A percentile compares a stretch with the other conserved stretches of the same genome.
Evolutionary conservation across 2,113 vertebrate species (phyloP).

Genomic region (Amphiprion ocellaris): DNA sequence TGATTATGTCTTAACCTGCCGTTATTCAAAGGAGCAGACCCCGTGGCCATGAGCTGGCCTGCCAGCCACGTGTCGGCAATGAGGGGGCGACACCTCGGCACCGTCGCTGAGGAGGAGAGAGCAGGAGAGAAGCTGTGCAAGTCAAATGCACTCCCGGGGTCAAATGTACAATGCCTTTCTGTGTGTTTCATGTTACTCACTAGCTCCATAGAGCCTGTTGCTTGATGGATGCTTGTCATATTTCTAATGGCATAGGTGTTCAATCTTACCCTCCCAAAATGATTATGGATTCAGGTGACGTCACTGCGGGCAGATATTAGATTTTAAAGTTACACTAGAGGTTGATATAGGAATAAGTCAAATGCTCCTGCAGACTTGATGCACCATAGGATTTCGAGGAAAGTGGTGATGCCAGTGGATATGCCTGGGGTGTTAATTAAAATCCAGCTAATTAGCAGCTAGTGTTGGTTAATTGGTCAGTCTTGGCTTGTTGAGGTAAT

Average conservation of each 20-base stretch:
- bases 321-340: slow-evolving; percentile 33
- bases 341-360: slow-evolving; percentile 31
- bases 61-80: slow-evolving; percentile 57
- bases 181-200: slow-evolving; percentile 47
- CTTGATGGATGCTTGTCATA: slow-evolving; percentile 67
- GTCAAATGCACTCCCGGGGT: slow-evolving; percentile 62
- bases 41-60: slow-evolving; percentile 77
- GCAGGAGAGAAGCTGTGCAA: slow-evolving; percentile 40
- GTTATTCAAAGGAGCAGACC: slow-evolving; percentile 81
- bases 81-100: slow-evolving; percentile 59
- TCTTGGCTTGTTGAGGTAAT: slow-evolving; percentile 42
- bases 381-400: slow-evolving; percentile 2
- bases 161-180: slow-evolving; percentile 59
- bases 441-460: slow-evolving; percentile 46
- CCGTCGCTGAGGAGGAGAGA: slow-evolving; percentile 30
- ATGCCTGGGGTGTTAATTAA: slow-evolving; percentile 54
- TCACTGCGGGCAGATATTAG: slow-evolving; percentile 42
- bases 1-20: slow-evolving; percentile 86
- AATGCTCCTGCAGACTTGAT: slow-evolving; percentile 16
- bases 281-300: slow-evolving; percentile 56
- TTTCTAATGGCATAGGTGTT: slow-evolving; percentile 59
- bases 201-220: slow-evolving; percentile 32
- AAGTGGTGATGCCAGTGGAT: slow-evolving; percentile 40
- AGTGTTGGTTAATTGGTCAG: slow-evolving; percentile 48
- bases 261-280: slow-evolving; percentile 51